Percentiles rank a stretch among this genome's conserved stretches.
Evolutionary conservation across 2,113 vertebrate species (phyloP).

Genomic region (Caloenas nicobarica): DNA sequence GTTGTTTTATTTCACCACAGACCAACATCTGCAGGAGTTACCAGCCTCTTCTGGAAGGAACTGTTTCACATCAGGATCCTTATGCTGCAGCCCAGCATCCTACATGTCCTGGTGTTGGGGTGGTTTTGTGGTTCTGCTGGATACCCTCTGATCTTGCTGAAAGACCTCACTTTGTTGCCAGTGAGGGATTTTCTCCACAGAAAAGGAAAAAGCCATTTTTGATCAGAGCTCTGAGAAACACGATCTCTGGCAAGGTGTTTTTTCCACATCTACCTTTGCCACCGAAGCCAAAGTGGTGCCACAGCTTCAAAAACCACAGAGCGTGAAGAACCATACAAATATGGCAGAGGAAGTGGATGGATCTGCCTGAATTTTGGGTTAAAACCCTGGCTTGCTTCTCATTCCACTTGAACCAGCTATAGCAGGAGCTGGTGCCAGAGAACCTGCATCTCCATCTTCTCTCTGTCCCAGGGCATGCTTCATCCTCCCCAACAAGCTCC

Average conservation of each 20-base stretch:
- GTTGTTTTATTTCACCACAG: not conserved
- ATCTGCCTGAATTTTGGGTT: not conserved
- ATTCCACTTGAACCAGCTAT: not conserved
- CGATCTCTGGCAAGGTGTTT: not conserved
- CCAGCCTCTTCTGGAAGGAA: not conserved
- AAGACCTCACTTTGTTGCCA: not conserved
- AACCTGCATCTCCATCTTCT: not conserved
- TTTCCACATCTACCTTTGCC: not conserved
- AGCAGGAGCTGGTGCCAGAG: not conserved
- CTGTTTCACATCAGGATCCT: not conserved
- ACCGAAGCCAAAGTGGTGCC: not conserved
- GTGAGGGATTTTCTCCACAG: not conserved
- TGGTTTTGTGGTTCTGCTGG: not conserved
- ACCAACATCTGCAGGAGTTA: not conserved
- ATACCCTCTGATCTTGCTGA: not conserved
- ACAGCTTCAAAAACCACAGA: not conserved
- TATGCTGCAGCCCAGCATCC: not conserved
- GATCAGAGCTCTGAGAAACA: not conserved
- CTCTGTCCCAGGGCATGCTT: accelerated
- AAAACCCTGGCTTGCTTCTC: not conserved
- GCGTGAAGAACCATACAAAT: not conserved
- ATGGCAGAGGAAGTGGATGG: not conserved
- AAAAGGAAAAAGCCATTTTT: not conserved
- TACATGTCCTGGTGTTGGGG: accelerated
- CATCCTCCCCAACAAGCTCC: not conserved